Evolutionary conservation across 2,888 invertebrate genomes (phyloP).

Genomic region (Eilema griseolum): DNA sequence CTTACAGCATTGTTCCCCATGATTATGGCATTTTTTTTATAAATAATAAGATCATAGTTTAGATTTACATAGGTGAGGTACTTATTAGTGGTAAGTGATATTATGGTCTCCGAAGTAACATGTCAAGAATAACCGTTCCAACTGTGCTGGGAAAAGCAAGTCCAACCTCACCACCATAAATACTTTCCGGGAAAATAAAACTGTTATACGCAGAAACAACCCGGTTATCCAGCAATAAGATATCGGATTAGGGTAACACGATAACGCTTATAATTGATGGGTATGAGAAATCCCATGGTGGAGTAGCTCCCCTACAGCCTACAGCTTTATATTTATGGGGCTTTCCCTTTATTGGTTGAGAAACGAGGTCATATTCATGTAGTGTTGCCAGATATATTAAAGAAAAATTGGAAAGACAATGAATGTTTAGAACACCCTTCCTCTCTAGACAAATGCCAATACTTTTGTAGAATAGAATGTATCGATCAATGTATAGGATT

Average conservation of each 20-base stretch:
- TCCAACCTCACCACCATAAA: background rate
- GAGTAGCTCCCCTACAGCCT: constrained; percentile 4
- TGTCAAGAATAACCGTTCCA: no score
- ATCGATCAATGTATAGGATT: no score
- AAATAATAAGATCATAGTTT: no score
- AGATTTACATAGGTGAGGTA: no score
- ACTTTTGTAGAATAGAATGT: no score
- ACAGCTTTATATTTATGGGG: constrained; percentile 5
- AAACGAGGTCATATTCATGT: constrained; percentile 2
- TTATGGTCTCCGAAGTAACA: no score
- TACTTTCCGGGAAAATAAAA: background rate
- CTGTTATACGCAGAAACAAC: background rate
- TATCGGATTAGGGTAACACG: background rate
- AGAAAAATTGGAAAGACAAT: background rate
- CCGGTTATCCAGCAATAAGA: background rate
- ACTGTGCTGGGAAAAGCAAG: no score
- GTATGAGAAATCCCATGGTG: background rate
- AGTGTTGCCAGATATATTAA: background rate
- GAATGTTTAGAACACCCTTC: background rate
- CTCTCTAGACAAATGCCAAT: no score
- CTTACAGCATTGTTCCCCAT: no score
- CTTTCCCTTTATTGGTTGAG: background rate
- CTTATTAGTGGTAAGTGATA: no score
- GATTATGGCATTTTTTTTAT: no score
- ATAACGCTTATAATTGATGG: constrained; percentile 6